These are phyloP conservation scores for Halcyon smyrnensis DNA, from an alignment of 2,797 vertebrate species.

Conservation along the genomic window DNA sequence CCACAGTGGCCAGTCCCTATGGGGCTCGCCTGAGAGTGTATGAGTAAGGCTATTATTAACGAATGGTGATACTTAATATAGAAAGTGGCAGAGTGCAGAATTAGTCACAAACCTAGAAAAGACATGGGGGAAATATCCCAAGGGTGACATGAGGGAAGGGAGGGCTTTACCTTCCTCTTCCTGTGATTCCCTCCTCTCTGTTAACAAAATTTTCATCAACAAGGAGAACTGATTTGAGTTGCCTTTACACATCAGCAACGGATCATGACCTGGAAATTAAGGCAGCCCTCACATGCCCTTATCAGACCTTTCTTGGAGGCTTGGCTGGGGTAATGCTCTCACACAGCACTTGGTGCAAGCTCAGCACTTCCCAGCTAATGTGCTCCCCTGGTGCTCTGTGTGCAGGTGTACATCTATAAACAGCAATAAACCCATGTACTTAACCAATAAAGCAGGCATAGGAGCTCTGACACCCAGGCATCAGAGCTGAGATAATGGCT, in stretches of 20 bases:
- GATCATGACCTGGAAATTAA: neutral
- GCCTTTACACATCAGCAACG: neutral
- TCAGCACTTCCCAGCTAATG: neutral
- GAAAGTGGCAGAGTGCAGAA: neutral
- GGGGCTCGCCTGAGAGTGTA: neutral
- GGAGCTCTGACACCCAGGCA: neutral
- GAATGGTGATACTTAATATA: neutral
- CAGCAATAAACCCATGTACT: neutral
- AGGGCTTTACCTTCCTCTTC: neutral
- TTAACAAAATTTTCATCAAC: neutral
- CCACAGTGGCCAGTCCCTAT: neutral
- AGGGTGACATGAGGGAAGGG: neutral
- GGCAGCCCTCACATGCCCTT: rapidly evolving
- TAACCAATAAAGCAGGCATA: neutral
- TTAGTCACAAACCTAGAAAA: neutral
- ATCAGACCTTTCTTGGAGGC: neutral
- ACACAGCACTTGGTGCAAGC: neutral
- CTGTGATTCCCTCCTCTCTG: neutral
- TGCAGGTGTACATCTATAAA: neutral
- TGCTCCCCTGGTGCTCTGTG: neutral
- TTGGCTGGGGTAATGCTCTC: neutral
- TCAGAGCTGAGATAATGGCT: neutral
- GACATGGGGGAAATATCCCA: neutral
- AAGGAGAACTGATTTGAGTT: neutral
- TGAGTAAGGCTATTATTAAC: neutral